A percentile compares a stretch with the other conserved stretches of the same genome.
Evolutionary conservation across 1,140 invertebrate genomes (phyloP).

Genomic region (Zelostemma sp.): DNA sequence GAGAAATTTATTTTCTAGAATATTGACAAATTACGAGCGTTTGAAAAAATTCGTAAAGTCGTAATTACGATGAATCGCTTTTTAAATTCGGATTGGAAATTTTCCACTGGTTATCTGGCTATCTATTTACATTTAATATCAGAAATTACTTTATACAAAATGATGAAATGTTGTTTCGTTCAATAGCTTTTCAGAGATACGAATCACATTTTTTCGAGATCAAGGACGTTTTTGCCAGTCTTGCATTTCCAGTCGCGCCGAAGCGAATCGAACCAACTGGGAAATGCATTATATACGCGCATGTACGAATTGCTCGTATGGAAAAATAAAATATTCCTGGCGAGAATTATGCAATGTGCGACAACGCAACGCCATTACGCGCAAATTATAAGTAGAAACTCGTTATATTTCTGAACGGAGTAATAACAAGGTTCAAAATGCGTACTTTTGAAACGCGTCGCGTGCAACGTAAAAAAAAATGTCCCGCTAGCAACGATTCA

Average conservation of each 20-base stretch:
- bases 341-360: constrained; percentile 29
- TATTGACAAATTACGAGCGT: no score
- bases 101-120: no score
- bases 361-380: constrained; percentile 33
- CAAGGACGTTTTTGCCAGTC: background rate
- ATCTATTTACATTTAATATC: background rate
- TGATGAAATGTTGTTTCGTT: background rate
- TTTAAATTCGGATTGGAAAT: background rate
- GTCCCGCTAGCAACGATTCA: no score
- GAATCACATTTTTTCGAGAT: constrained; percentile 1
- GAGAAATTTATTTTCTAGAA: no score
- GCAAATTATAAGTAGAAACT: constrained; percentile 37
- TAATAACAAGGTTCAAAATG: no score
- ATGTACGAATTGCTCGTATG: background rate
- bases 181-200: background rate
- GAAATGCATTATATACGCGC: constrained; percentile 1
- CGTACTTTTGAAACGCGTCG: no score
- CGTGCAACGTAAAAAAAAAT: no score
- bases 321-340: constrained; percentile 5
- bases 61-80: background rate
- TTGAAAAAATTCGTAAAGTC: background rate
- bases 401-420: constrained; percentile 36
- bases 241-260: background rate
- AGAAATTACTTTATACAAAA: background rate
- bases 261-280: background rate